Conservation (phyloP, 2,888 invertebrate genomes). For the Alviniconcha strummeri region DNA sequence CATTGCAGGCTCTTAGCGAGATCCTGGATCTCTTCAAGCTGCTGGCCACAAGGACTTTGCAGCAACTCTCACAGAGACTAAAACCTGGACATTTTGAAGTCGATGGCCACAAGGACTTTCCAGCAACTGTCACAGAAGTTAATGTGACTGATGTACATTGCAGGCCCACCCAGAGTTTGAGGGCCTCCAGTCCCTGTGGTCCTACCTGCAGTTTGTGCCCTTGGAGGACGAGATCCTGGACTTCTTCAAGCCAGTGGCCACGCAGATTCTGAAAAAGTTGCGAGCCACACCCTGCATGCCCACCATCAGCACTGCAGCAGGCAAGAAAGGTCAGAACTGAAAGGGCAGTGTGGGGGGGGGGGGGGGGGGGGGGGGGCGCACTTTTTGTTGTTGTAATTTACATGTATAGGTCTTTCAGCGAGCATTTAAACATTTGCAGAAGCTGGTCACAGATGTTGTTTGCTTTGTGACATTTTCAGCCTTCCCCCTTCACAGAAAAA, state of each 20-base stretch:
- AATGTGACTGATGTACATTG: background rate
- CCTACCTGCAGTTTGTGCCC: constrained; percentile 70
- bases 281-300: constrained; percentile 67
- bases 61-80: too few species aligned
- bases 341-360: too few species aligned
- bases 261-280: constrained; percentile 66
- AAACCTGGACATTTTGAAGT: too few species aligned
- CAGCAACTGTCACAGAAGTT: constrained; percentile 4
- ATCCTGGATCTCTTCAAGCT: background rate
- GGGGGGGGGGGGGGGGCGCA: too few species aligned
- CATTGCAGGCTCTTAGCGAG: background rate
- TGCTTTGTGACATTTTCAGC: too few species aligned
- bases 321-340: constrained; percentile 49
- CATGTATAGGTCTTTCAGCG: too few species aligned
- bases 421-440: too few species aligned
- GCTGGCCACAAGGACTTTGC: too few species aligned
- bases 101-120: background rate
- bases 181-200: constrained; percentile 61
- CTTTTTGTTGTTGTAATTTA: too few species aligned
- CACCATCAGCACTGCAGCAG: constrained; percentile 45
- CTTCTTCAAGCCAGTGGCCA: constrained; percentile 70
- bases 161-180: constrained; percentile 59
- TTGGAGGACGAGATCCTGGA: constrained; percentile 70
- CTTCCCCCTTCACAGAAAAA: too few species aligned
- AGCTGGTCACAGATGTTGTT: too few species aligned